A percentile compares a stretch with the other conserved stretches of the same genome.
Conservation (phyloP, 1,140 invertebrate genomes). For the Orchestia grillus region DNA sequence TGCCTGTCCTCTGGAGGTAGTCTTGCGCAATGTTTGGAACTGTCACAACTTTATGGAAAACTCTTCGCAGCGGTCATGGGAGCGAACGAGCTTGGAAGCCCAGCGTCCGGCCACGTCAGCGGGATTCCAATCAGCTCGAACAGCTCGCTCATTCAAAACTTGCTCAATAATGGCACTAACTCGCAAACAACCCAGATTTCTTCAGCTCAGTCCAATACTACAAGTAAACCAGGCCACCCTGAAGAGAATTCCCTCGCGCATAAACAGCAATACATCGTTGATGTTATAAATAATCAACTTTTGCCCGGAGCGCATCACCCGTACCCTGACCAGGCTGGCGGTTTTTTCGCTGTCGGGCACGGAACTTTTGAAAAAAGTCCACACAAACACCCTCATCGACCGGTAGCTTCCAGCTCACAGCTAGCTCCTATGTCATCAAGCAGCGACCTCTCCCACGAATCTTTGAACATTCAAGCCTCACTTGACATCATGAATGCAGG, state of each 20-base stretch:
- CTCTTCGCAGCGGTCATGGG: conserved; percentile 2
- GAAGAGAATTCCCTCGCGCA: background rate
- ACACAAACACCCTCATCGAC: background rate
- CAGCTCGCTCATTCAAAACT: background rate
- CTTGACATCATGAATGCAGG: background rate
- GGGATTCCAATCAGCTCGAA: conserved; percentile 2
- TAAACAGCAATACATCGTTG: background rate
- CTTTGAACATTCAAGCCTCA: background rate
- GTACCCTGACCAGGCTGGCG: background rate
- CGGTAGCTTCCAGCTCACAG: background rate
- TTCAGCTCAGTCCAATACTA: background rate
- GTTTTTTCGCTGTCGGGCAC: background rate
- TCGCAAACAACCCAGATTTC: background rate
- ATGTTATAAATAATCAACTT: conserved; percentile 9
- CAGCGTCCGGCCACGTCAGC: background rate
- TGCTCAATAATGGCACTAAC: background rate
- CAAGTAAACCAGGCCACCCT: background rate
- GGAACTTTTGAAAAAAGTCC: background rate
- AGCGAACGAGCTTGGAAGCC: background rate
- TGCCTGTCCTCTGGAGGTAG: background rate
- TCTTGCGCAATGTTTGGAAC: conserved; percentile 4
- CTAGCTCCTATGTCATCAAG: background rate
- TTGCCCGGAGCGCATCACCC: background rate
- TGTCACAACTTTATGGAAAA: conserved; percentile 36
- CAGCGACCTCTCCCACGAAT: background rate